Percentiles rank a stretch among this genome's conserved stretches.
These are phyloP conservation scores for Ctenochaetus hawaiiensis DNA, from an alignment of 2,797 vertebrate species.

Conservation along the genomic window DNA sequence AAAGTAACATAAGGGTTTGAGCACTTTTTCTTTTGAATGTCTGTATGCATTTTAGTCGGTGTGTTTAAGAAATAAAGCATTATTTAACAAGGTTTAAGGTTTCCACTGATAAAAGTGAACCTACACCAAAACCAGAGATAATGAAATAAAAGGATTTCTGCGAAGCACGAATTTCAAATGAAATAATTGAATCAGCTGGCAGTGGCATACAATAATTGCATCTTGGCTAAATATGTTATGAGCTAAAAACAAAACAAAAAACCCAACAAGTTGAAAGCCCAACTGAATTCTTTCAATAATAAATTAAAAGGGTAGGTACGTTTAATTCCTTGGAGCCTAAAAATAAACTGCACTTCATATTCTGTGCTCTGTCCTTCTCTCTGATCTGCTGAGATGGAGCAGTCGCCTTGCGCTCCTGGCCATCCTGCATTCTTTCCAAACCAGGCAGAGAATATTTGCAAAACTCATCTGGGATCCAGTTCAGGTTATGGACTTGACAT, in stretches of 20 bases:
- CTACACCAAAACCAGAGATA: not conserved
- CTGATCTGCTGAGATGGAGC: constrained; percentile 22
- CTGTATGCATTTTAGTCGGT: not conserved
- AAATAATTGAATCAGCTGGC: constrained; percentile 47
- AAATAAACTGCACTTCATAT: constrained; percentile 28
- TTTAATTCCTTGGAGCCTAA: constrained; percentile 23
- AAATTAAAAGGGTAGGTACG: constrained; percentile 1
- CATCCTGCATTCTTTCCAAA: constrained; percentile 55
- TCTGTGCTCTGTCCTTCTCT: not conserved
- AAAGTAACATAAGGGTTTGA: not conserved
- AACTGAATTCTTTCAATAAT: constrained; percentile 30
- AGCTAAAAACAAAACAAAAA: not conserved
- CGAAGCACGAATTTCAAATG: constrained; percentile 36
- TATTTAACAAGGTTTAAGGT: not conserved
- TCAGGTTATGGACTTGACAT: constrained; percentile 47
- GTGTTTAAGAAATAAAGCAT: not conserved
- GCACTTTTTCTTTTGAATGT: not conserved
- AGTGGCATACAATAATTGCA: constrained; percentile 41
- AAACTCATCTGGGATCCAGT: constrained; percentile 33
- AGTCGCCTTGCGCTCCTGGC: constrained; percentile 21
- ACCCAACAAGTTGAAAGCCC: not conserved
- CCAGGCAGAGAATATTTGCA: constrained; percentile 33
- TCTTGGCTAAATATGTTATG: constrained; percentile 37
- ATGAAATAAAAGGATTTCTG: constrained; percentile 34
- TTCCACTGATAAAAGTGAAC: not conserved